A percentile compares a stretch with the other conserved stretches of the same genome.
Evolutionary conservation across 2,888 invertebrate species (phyloP).

Genomic region (Smittia sp.): DNA sequence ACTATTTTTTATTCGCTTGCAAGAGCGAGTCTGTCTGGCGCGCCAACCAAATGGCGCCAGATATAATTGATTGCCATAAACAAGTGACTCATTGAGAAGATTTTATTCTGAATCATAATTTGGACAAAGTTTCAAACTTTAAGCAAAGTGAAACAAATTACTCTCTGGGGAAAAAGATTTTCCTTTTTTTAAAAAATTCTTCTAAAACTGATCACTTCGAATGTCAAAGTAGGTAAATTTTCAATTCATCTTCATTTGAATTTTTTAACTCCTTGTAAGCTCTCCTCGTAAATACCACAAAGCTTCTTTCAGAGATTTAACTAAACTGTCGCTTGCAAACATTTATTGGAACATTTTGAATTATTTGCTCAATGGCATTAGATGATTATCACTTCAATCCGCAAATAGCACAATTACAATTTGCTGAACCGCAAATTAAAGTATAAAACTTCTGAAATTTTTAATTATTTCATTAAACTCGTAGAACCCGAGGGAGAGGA

Average conservation of each 20-base stretch:
- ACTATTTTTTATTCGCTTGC: background rate
- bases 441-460: background rate
- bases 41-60: slow-evolving; percentile 36
- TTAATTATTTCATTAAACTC: slow-evolving; percentile 26
- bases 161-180: background rate
- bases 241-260: background rate
- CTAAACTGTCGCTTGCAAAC: too few relatives aligned
- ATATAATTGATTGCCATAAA: slow-evolving; percentile 36
- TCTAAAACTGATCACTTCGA: background rate
- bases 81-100: background rate
- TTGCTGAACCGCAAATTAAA: background rate
- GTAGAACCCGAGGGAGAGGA: background rate
- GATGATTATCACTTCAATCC: too few relatives aligned
- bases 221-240: background rate
- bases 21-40: slow-evolving; percentile 39
- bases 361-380: too few relatives aligned
- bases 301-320: background rate
- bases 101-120: background rate
- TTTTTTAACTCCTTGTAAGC: background rate
- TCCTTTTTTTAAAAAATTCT: background rate
- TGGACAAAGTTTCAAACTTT: background rate
- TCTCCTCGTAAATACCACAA: background rate
- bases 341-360: too few relatives aligned
- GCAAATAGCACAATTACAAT: background rate
- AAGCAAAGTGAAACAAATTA: slow-evolving; percentile 30